Conservation (phyloP, 2,113 vertebrate species). For the Paratilapia polleni region DNA sequence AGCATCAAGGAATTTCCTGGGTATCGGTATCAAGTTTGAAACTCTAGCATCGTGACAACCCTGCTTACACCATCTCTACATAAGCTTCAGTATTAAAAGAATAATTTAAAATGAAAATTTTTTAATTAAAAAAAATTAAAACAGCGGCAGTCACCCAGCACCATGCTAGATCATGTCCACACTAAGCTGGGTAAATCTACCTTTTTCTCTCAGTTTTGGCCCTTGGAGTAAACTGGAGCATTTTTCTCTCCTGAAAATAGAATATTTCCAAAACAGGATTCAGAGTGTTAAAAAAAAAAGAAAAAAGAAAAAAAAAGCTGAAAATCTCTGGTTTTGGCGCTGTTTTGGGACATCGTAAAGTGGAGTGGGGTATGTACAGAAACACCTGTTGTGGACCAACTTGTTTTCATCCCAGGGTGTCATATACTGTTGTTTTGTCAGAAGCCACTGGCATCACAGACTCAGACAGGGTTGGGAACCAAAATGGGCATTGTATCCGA, state of each 20-base stretch:
- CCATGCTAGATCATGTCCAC: background rate
- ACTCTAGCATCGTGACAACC: rapidly evolving
- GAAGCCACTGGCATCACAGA: rapidly evolving
- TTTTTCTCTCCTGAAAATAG: background rate
- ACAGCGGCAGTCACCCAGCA: background rate
- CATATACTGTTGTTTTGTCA: background rate
- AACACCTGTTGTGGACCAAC: background rate
- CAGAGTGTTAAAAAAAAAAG: background rate
- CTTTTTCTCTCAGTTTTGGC: background rate
- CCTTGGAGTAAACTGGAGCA: too few relatives aligned
- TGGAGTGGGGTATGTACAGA: background rate
- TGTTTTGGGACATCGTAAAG: background rate
- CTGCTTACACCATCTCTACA: background rate
- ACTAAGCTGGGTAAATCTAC: background rate
- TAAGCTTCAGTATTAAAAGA: background rate
- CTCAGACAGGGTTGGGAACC: rapidly evolving
- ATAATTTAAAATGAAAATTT: background rate
- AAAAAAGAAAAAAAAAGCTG: background rate
- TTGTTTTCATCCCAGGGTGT: background rate
- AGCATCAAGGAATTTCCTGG: too few relatives aligned
- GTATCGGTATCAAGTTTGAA: too few relatives aligned
- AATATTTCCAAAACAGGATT: background rate
- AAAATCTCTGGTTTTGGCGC: background rate
- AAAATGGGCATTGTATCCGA: background rate
- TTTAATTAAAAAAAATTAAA: too few relatives aligned